phyloP scores from a whole-genome alignment of 53 echinoderm and acorn worm species.

The Apostichopus leukothele region DNA sequence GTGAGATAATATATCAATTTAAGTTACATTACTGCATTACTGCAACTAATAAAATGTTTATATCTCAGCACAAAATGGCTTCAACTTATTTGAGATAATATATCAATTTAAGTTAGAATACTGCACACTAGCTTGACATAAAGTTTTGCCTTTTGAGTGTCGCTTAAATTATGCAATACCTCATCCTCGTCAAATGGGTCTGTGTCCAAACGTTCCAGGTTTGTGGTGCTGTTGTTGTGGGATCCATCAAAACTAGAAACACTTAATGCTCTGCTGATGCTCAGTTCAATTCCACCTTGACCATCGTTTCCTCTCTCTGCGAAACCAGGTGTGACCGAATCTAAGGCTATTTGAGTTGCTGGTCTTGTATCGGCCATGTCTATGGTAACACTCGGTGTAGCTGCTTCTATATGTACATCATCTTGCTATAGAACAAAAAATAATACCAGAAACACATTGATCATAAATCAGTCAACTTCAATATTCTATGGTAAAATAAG shows the following conservation, averaged over 20 bases:
- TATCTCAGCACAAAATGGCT: too few relatives aligned
- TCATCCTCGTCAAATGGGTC: conserved; percentile 97
- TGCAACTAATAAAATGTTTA: too few relatives aligned
- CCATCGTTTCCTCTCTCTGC: conserved; percentile 52
- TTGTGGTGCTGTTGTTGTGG: conserved; percentile 55
- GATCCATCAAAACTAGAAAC: conserved; percentile 70
- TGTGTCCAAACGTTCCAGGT: conserved; percentile 63
- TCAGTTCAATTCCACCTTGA: conserved; percentile 43
- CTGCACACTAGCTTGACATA: too few relatives aligned
- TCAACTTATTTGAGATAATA: too few relatives aligned
- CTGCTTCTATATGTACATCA: conserved; percentile 72
- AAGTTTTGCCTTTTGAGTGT: too few relatives aligned
- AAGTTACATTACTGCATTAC: too few relatives aligned
- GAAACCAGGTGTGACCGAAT: conserved; percentile 75
- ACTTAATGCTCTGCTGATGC: conserved; percentile 68
- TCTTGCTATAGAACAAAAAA: conserved; percentile 47
- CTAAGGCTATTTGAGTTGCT: conserved; percentile 78
- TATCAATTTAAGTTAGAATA: too few relatives aligned
- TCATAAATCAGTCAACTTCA: background rate
- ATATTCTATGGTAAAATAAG: too few relatives aligned
- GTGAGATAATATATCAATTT: too few relatives aligned
- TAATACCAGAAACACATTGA: background rate
- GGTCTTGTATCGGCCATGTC: conserved; percentile 89
- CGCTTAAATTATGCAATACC: conserved; percentile 14
- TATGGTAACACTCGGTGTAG: conserved; percentile 92